A percentile compares a stretch with the other conserved stretches of the same genome.
These are phyloP conservation scores for Ashinkailepas kermadecensis DNA, from an alignment of 2,888 invertebrate genomes.

Conservation along the genomic window DNA sequence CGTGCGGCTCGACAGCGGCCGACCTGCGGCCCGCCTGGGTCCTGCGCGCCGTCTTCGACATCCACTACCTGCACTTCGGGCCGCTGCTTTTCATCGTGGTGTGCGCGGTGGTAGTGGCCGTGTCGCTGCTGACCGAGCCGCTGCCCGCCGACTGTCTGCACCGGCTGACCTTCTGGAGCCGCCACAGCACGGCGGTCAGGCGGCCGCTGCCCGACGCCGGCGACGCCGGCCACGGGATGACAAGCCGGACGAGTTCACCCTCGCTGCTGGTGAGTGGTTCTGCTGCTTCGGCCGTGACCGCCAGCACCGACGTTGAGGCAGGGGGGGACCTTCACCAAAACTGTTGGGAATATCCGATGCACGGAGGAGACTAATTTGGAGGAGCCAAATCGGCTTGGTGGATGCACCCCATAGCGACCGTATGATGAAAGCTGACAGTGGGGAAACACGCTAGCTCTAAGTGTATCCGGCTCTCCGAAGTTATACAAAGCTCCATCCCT, in stretches of 20 bases:
- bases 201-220: slow-evolving; percentile 28
- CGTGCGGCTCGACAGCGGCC: slow-evolving; percentile 41
- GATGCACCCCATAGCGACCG: background rate
- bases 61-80: slow-evolving; percentile 49
- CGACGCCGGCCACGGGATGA: background rate
- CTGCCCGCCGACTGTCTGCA: slow-evolving; percentile 40
- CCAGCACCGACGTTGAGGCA: background rate
- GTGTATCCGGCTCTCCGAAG: no score
- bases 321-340: background rate
- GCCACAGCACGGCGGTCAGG: slow-evolving; percentile 28
- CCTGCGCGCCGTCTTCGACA: slow-evolving; percentile 37
- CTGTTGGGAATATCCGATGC: no score
- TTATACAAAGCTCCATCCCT: no score
- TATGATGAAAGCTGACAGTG: no score
- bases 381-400: background rate
- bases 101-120: slow-evolving; percentile 40
- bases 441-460: no score
- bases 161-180: slow-evolving; percentile 32
- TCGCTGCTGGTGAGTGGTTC: no score
- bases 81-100: slow-evolving; percentile 46
- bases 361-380: no score
- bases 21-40: slow-evolving; percentile 40
- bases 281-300: background rate
- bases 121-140: slow-evolving; percentile 46
- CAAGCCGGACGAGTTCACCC: background rate